Evolutionary conservation across 1,140 invertebrate genomes (phyloP).

Genomic region (Drosophila watanabei): DNA sequence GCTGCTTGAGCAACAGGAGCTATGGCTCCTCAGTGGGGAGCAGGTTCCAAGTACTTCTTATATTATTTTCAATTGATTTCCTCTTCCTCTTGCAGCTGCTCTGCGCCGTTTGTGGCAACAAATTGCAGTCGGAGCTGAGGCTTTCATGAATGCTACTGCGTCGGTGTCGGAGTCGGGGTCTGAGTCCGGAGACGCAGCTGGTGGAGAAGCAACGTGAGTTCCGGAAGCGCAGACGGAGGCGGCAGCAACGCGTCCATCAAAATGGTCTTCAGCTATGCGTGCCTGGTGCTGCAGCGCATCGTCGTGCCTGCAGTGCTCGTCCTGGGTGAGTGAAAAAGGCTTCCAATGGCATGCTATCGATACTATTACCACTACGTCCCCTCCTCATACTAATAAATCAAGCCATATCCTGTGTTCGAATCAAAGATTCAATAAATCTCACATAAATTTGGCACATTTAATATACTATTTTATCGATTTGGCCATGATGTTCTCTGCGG

Average conservation of each 20-base stretch:
- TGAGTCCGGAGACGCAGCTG: conserved; percentile 43
- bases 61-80: conserved; percentile 61
- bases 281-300: conserved; percentile 80
- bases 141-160: conserved; percentile 69
- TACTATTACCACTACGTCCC: neutral
- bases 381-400: neutral
- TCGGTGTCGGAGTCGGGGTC: conserved; percentile 40
- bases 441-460: neutral
- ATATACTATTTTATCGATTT: conserved; percentile 5
- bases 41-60: neutral
- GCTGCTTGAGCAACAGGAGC: conserved; percentile 37
- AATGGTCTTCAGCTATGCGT: conserved; percentile 84
- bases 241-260: conserved; percentile 39
- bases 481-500: no score
- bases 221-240: conserved; percentile 12
- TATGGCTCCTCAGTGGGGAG: neutral
- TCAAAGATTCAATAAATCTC: neutral
- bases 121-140: conserved; percentile 68
- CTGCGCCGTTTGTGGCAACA: conserved; percentile 66
- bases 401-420: neutral
- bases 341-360: neutral
- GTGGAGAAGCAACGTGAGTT: conserved; percentile 19
- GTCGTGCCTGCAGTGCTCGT: conserved; percentile 81
- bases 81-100: conserved; percentile 57
- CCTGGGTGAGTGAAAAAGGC: conserved; percentile 67